These are phyloP conservation scores for Wiebesia pumilae DNA, from an alignment of 1,140 invertebrate species.

Conservation along the genomic window DNA sequence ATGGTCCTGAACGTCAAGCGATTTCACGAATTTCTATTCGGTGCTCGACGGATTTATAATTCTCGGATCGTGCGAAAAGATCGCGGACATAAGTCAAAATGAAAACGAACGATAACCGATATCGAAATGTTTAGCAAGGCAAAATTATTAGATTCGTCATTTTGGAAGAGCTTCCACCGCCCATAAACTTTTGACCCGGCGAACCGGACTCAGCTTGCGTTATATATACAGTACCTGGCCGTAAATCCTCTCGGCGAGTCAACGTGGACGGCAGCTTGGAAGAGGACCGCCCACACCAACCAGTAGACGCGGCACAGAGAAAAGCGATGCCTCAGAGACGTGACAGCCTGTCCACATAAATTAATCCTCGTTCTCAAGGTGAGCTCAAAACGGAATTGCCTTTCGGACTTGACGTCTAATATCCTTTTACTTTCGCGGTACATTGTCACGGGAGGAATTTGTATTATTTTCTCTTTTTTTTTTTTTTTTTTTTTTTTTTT, in stretches of 20 bases:
- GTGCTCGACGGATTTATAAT: neutral
- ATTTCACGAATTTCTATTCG: too few relatives aligned
- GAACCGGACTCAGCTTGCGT: neutral
- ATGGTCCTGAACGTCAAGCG: too few relatives aligned
- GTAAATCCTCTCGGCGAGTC: slow-evolving; percentile 96
- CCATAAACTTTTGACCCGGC: neutral
- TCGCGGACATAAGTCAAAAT: neutral
- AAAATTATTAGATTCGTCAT: neutral
- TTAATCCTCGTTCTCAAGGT: slow-evolving; percentile 12
- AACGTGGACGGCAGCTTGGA: slow-evolving; percentile 96
- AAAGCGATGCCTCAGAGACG: slow-evolving; percentile 78
- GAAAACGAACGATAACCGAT: neutral
- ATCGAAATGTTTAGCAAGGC: neutral
- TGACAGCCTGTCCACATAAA: slow-evolving; percentile 1
- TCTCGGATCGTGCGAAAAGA: too few relatives aligned
- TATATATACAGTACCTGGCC: slow-evolving; percentile 77
- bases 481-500: too few relatives aligned
- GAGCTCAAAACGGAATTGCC: neutral
- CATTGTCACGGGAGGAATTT: neutral
- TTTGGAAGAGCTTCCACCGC: neutral
- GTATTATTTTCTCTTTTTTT: too few relatives aligned
- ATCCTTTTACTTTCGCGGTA: neutral
- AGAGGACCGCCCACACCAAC: slow-evolving; percentile 99
- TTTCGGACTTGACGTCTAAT: neutral
- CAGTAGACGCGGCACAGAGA: slow-evolving; percentile 97